Percentiles rank a stretch among this genome's conserved stretches.
Evolutionary conservation across 2,113 vertebrate species (phyloP).

Genomic region (Myotis brandtii): DNA sequence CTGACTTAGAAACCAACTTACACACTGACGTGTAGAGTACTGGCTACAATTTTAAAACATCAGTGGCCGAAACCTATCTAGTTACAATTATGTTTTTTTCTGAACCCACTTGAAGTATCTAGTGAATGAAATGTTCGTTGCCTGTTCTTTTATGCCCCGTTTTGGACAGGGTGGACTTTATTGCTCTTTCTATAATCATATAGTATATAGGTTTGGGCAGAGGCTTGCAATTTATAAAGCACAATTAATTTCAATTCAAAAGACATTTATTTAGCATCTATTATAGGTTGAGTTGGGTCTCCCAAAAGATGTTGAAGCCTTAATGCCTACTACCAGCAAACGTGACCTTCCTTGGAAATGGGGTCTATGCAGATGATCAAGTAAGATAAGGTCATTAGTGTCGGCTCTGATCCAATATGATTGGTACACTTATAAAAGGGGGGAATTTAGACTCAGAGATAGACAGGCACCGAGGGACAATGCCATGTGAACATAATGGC

Average conservation of each 20-base stretch:
- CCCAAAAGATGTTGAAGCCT: background rate
- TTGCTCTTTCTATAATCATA: background rate
- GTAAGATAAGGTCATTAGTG: background rate
- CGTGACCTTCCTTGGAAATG: background rate
- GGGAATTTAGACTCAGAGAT: background rate
- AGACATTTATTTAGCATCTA: background rate
- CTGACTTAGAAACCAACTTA: background rate
- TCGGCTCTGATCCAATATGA: background rate
- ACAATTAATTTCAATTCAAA: background rate
- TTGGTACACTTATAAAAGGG: background rate
- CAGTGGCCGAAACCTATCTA: background rate
- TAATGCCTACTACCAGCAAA: background rate
- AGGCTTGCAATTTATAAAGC: background rate
- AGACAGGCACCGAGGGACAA: background rate
- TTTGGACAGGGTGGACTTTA: background rate
- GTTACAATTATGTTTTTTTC: background rate
- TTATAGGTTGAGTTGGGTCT: background rate
- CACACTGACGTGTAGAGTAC: background rate
- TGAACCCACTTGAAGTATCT: background rate
- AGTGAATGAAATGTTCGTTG: background rate
- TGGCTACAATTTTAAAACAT: background rate
- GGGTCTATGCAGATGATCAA: background rate
- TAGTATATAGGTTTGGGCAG: background rate
- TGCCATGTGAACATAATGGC: background rate
- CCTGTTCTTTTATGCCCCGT: background rate